Percentiles rank a stretch among this genome's conserved stretches.
Conservation (phyloP, 2,888 invertebrate genomes). For the Tromatobia lineatoria region DNA sequence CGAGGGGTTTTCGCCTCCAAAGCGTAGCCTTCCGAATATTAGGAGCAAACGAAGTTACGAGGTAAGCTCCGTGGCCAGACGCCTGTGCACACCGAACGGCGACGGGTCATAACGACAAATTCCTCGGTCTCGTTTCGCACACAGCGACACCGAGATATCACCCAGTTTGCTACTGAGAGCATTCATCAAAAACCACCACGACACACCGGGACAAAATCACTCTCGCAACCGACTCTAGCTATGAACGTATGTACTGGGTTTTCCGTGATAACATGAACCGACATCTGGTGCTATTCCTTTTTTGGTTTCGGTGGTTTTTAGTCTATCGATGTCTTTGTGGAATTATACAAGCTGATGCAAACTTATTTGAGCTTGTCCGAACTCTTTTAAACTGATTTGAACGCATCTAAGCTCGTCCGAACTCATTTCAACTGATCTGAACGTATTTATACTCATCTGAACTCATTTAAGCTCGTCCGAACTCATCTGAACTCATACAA, state of each 20-base stretch:
- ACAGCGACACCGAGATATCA: constrained; percentile 36
- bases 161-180: constrained; percentile 1
- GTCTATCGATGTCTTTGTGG: no score
- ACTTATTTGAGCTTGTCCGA: no score
- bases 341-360: no score
- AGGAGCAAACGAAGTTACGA: constrained; percentile 69
- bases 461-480: no score
- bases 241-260: background rate
- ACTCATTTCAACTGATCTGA: no score
- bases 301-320: background rate
- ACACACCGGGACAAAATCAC: constrained; percentile 3
- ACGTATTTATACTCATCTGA: no score
- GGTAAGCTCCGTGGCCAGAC: constrained; percentile 47
- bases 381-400: no score
- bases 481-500: no score
- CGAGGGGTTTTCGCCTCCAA: background rate
- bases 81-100: constrained; percentile 32
- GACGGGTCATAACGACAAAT: constrained; percentile 61
- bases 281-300: background rate
- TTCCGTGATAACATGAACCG: background rate
- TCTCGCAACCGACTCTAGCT: background rate
- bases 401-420: no score
- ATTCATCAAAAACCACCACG: constrained; percentile 55
- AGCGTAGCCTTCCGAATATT: constrained; percentile 52
- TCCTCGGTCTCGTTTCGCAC: constrained; percentile 50